phyloP scores from a whole-genome alignment of 53 echinoderm and acorn worm species.

The Paracentrotus lividus region DNA sequence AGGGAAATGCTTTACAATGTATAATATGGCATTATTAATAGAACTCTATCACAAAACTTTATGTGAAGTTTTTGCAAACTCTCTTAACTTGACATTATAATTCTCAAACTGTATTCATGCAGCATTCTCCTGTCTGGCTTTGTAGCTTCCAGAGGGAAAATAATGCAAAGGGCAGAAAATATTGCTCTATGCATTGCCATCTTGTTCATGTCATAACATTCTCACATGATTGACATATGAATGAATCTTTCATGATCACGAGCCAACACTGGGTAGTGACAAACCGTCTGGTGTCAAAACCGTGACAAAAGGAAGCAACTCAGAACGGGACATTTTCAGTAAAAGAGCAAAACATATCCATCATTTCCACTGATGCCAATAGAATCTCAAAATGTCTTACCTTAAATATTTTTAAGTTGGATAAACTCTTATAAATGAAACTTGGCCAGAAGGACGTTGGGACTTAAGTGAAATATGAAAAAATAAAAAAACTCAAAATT shows the following conservation, averaged over 20 bases:
- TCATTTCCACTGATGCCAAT: too few relatives aligned
- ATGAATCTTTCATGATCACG: constrained; percentile 14
- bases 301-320: too few relatives aligned
- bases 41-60: constrained; percentile 2
- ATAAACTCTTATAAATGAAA: too few relatives aligned
- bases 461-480: too few relatives aligned
- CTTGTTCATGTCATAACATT: constrained; percentile 9
- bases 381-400: too few relatives aligned
- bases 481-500: too few relatives aligned
- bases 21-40: too few relatives aligned
- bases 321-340: too few relatives aligned
- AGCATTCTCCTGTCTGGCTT: neutral
- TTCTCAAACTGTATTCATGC: neutral
- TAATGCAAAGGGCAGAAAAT: neutral
- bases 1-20: too few relatives aligned
- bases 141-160: neutral
- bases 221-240: neutral
- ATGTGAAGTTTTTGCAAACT: neutral
- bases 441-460: too few relatives aligned
- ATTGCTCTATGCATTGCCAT: neutral
- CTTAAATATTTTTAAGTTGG: too few relatives aligned
- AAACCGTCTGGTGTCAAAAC: constrained; percentile 7
- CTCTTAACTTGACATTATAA: neutral
- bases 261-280: neutral
- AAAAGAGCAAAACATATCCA: too few relatives aligned